Evolutionary conservation across 2,797 vertebrate species (phyloP), one percentile per base, ranked within the genome.

Genomic region (Mormyrops boulengeri): DNA sequence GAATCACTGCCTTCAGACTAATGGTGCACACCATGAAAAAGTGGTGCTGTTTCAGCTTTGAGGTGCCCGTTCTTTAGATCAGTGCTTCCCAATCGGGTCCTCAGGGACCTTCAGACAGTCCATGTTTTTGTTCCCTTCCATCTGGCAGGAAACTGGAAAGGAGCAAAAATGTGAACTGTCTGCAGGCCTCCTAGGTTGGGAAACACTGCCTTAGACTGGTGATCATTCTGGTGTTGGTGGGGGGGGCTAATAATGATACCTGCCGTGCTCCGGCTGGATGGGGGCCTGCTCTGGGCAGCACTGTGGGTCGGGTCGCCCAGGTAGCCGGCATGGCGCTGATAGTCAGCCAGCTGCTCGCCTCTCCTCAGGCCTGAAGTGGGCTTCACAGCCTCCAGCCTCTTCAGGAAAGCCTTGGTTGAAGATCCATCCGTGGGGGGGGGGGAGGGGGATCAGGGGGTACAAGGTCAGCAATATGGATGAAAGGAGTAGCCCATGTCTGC

Each of bases 321-420:
- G 57, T 97, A 97, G 80, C 94, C 92, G 60, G 94, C 94, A 0
- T 97, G 97, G 7, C 96, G 97, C 90, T 98, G 96, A 90, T 99
- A 98, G 93, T 98, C 97, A 90, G 95, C 92, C 89, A 99, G 91
- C n/a, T 98, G 98, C 17, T 98, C 97, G 0, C 96, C 94, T 26
- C 98, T 96, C 47, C 92, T 97, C 94, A 99, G 95, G 38, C 97
- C 97, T 85, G 95, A 93, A 11, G 97, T 97, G n/a, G 98, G 95
- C 89, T 98, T 98, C 90, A 97, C 97, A 0, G 97, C 94, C 94
- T 99, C 97, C 91, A 99, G 93, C 89, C 96, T 97, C 93, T 97
- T 99, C 90, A 99, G 93, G 50, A 99, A 96, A 90, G 97, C 97
- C 98, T 99, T 91, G 19, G 47, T 6, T 49, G n/a, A 34, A 87